Evolutionary conservation across 2,113 vertebrate genomes (phyloP).

Genomic region (Orycteropus afer): DNA sequence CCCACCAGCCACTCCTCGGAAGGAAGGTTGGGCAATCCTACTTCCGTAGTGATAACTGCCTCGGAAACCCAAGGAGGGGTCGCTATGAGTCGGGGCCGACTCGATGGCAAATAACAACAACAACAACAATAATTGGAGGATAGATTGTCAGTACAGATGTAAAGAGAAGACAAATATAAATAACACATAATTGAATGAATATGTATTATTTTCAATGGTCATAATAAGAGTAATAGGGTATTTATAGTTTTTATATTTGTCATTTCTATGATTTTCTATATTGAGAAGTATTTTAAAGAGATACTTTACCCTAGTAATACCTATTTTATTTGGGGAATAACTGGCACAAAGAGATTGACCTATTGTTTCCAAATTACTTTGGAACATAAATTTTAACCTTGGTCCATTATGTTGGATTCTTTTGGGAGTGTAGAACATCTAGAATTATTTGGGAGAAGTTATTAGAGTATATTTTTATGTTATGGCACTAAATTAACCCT

Average conservation of each 20-base stretch:
- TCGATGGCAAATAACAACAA: too few species aligned
- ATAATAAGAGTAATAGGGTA: background rate
- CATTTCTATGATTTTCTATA: background rate
- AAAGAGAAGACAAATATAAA: slow-evolving; percentile 31
- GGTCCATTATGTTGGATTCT: slow-evolving; percentile 11
- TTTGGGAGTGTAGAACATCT: background rate
- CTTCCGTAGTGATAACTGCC: too few species aligned
- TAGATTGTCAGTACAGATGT: background rate
- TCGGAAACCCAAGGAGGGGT: too few species aligned
- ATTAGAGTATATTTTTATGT: background rate
- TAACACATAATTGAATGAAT: background rate
- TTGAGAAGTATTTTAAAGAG: background rate
- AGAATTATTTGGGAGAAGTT: slow-evolving; percentile 44
- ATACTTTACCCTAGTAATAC: background rate
- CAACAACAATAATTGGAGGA: slow-evolving; percentile 15
- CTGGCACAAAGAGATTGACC: background rate
- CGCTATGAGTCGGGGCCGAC: too few species aligned
- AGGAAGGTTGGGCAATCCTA: too few species aligned
- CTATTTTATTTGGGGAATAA: background rate
- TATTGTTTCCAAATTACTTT: slow-evolving; percentile 43
- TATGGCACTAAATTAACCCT: slow-evolving; percentile 19
- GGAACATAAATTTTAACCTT: background rate
- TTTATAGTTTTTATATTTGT: background rate
- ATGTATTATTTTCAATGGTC: background rate
- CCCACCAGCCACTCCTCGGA: too few species aligned